Base-by-base conservation (phyloP, 2,113 vertebrate genomes). In the Xiphophorus hellerii region DNA sequence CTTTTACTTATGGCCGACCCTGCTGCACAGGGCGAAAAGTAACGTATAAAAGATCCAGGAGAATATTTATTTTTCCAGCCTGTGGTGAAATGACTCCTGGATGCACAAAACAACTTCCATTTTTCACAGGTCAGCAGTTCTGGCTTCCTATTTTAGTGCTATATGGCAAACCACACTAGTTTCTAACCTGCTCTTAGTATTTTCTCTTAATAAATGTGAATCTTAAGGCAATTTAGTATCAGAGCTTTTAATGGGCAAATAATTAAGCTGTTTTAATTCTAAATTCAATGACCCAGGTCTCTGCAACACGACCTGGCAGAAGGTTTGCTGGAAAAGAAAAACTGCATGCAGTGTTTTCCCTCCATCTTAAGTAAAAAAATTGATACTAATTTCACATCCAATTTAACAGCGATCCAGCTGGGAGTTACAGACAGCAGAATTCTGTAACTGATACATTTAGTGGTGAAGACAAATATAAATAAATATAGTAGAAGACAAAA, bases 31-130 rank as follows among this genome's bases (percentile, higher is more conserved):
- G 67, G 27, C 9, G 61, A 6, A 33, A 30, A 58, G 20, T 4
- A 64, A 54, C 17, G 8, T 25, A 29, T 37, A 33, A 51, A 33
- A 44, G 13, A 58, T 60, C 12, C 14, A 37, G 7, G 3, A 37
- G n/a, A 29, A 48, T 48, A 48, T 58, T 72, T 42, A 42, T 62
- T 62, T 71, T 62, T 62, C 35, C 42, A 44, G n/a, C 69, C n/a
- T 62, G 58, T 71, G n/a, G 33, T 61, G 28, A 37, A 15, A 71
- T 1, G 29, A 27, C 33, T n/a, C 25, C 13, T 13, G 28, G 54
- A 61, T 37, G 28, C 31, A 39, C 33, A 39, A 37, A 27, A 20
- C 6, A 4, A 25, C 25, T 62, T 72, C 70, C 5, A 9, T 71
- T 71, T 42, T 42, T 28, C 35, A 17, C 37, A 39, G 69, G 58